Conservation (phyloP, 2,797 vertebrate species). For the Syngnathus rostellatus region DNA sequence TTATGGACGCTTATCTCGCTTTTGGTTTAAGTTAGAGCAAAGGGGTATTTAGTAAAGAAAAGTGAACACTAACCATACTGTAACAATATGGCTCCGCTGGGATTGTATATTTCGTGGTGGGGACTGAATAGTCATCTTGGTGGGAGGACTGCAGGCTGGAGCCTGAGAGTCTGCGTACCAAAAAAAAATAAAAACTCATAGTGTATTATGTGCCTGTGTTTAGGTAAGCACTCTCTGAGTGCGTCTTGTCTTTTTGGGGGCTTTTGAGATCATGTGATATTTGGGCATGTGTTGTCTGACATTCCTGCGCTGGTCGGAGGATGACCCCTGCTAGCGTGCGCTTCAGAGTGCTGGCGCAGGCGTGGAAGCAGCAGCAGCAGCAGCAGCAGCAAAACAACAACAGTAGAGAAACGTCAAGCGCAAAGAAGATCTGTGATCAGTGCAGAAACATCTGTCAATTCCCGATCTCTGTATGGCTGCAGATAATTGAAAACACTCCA, state of each 20-base stretch:
- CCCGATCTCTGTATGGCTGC: slow-evolving; percentile 3
- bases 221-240: slow-evolving; percentile 26
- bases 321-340: not conserved
- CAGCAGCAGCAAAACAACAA: not conserved
- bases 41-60: not conserved
- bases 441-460: not conserved
- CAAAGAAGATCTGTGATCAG: slow-evolving; percentile 5
- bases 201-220: slow-evolving; percentile 39
- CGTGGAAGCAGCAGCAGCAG: not conserved
- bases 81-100: slow-evolving; percentile 27
- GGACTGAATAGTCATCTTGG: slow-evolving; percentile 27
- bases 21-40: not conserved
- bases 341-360: not conserved
- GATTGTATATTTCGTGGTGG: slow-evolving; percentile 35
- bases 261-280: slow-evolving; percentile 24
- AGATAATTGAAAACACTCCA: slow-evolving; percentile 9
- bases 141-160: slow-evolving; percentile 27
- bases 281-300: slow-evolving; percentile 14
- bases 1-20: not conserved
- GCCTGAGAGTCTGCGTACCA: slow-evolving; percentile 26
- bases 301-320: slow-evolving; percentile 43
- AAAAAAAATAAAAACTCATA: slow-evolving; percentile 16
- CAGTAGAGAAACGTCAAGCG: not conserved
- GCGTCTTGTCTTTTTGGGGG: slow-evolving; percentile 7
- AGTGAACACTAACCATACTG: not conserved